Conservation (phyloP, 2,113 vertebrate species). For the Nematolebias whitei region DNA sequence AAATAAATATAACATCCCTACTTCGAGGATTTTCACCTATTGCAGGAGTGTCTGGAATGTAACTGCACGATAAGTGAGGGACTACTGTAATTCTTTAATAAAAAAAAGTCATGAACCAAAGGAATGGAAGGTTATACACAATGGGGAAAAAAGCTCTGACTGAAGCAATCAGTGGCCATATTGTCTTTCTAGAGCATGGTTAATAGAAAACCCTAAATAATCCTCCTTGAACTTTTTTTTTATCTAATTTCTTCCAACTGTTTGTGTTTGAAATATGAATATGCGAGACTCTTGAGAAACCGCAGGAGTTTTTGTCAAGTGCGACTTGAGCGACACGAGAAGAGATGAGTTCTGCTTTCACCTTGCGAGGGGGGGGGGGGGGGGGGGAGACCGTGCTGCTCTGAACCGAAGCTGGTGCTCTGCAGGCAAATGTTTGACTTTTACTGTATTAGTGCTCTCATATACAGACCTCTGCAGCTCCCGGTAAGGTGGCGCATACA, state of each 20-base stretch:
- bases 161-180: too few relatives aligned
- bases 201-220: constrained; percentile 38
- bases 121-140: too few relatives aligned
- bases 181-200: background rate
- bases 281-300: constrained; percentile 9
- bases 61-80: too few relatives aligned
- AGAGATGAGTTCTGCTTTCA: constrained; percentile 39
- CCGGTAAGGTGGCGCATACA: constrained; percentile 40
- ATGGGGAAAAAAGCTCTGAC: too few relatives aligned
- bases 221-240: constrained; percentile 6
- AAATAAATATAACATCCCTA: too few relatives aligned
- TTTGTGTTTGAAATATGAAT: constrained; percentile 22
- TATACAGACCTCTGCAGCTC: constrained; percentile 33
- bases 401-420: constrained; percentile 36
- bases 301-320: constrained; percentile 33
- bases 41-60: too few relatives aligned
- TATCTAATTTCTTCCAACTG: background rate
- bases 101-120: background rate
- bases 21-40: too few relatives aligned
- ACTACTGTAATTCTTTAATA: too few relatives aligned
- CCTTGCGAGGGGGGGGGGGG: constrained; percentile 43
- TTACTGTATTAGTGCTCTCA: constrained; percentile 27
- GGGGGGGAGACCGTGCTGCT: constrained; percentile 38
- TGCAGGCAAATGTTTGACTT: constrained; percentile 39
- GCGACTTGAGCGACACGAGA: constrained; percentile 5